A percentile compares a stretch with the other conserved stretches of the same genome.
Conservation (phyloP, 64 coral and sea anemone species). For the Cladopsammia gracilis region DNA sequence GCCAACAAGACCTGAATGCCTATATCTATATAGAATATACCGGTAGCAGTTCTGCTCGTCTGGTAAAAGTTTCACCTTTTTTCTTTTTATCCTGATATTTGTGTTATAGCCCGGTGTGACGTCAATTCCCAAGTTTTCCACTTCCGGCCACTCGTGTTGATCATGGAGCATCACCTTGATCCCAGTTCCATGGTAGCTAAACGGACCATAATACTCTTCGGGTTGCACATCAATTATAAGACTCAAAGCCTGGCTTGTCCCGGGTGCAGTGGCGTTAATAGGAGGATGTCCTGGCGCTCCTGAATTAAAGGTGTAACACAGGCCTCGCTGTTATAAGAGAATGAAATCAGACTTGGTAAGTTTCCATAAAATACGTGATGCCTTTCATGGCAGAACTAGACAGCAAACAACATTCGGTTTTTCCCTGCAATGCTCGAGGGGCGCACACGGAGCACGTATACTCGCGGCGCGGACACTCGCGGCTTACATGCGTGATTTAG, state of each 20-base stretch:
- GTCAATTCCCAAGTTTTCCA: slow-evolving; percentile 12
- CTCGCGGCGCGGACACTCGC: no score
- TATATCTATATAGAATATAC: no score
- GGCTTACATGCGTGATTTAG: no score
- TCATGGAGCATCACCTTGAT: slow-evolving; percentile 44
- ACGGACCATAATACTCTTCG: slow-evolving; percentile 53
- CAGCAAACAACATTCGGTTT: no score
- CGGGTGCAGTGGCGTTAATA: background rate
- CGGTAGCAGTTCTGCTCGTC: no score
- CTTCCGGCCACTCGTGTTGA: background rate
- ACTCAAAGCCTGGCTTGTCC: background rate
- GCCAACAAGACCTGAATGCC: no score
- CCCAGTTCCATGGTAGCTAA: slow-evolving; percentile 38
- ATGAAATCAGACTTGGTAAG: slow-evolving; percentile 1
- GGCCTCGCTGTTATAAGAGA: slow-evolving; percentile 22
- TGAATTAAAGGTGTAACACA: slow-evolving; percentile 63
- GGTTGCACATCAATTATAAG: slow-evolving; percentile 33
- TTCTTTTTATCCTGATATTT: slow-evolving; percentile 39
- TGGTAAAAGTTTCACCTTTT: background rate
- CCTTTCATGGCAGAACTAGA: no score
- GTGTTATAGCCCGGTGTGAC: slow-evolving; percentile 38
- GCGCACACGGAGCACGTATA: no score
- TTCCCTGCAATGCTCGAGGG: no score
- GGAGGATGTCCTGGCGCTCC: background rate
- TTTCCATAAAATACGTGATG: no score